phyloP scores from a whole-genome alignment of 2,113 vertebrate genomes.

The Quiscalus mexicanus region DNA sequence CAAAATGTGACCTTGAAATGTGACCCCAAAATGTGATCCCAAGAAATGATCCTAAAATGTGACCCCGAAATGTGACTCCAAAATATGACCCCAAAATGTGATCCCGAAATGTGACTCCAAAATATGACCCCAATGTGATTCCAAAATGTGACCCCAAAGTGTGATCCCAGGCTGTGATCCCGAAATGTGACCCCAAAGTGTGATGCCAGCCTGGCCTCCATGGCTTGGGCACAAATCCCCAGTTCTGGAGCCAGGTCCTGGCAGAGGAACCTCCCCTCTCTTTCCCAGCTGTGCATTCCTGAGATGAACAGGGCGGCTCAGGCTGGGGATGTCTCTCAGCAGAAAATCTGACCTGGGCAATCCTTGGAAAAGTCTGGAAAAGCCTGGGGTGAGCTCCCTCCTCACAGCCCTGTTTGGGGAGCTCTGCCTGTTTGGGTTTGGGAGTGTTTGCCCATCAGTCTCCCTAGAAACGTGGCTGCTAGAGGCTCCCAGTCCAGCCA shows the following conservation, averaged over 20 bases:
- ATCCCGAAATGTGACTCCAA: too few relatives aligned
- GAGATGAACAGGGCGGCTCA: background rate
- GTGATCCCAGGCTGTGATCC: background rate
- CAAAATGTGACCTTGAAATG: too few relatives aligned
- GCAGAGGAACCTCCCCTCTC: background rate
- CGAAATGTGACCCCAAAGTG: too few relatives aligned
- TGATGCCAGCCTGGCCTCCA: accelerated
- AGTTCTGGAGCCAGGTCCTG: background rate
- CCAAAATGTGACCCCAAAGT: too few relatives aligned
- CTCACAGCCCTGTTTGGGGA: accelerated
- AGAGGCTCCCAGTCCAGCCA: background rate
- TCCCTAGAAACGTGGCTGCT: background rate
- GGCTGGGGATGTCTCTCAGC: background rate
- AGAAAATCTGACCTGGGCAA: background rate
- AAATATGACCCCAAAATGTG: too few relatives aligned
- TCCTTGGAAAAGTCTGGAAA: background rate
- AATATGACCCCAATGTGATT: background rate
- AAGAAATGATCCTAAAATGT: too few relatives aligned
- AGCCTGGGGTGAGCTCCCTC: background rate
- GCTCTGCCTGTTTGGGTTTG: background rate
- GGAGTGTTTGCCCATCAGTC: background rate
- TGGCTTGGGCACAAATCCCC: background rate
- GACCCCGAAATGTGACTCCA: background rate
- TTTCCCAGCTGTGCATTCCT: constrained; percentile 52
- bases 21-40: too few relatives aligned